Conservation (phyloP, 2,888 invertebrate species). For the Troides helena region DNA sequence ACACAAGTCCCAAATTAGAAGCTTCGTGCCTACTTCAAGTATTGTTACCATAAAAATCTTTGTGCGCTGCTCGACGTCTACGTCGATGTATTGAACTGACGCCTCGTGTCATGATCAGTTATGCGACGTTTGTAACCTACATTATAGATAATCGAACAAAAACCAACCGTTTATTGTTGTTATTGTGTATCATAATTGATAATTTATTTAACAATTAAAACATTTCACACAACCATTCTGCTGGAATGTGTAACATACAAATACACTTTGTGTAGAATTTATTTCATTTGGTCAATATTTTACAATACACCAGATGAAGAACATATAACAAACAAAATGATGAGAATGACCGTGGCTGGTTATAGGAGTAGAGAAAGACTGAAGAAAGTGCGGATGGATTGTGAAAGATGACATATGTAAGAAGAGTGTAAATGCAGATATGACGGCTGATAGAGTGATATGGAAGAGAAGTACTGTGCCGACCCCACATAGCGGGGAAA, state of each 20-base stretch:
- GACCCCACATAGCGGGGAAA: too few species aligned
- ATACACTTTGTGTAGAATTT: not conserved
- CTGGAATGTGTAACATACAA: not conserved
- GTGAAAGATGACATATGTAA: too few species aligned
- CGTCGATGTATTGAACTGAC: conserved; percentile 59
- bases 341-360: too few species aligned
- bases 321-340: too few species aligned
- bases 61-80: conserved; percentile 42
- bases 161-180: conserved; percentile 51
- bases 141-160: conserved; percentile 56
- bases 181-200: conserved; percentile 21
- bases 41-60: conserved; percentile 30
- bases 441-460: too few species aligned
- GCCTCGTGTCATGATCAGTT: conserved; percentile 69
- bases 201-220: conserved; percentile 2
- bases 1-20: not conserved
- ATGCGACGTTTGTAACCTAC: conserved; percentile 67
- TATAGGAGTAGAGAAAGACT: too few species aligned
- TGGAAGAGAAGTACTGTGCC: too few species aligned
- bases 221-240: not conserved
- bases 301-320: too few species aligned
- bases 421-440: too few species aligned
- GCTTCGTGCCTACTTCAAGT: conserved; percentile 26
- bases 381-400: too few species aligned
- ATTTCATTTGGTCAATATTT: not conserved